phyloP scores from a whole-genome alignment of 37 sponge, comb jelly and placozoan species.

The Tethya wilhelma region DNA sequence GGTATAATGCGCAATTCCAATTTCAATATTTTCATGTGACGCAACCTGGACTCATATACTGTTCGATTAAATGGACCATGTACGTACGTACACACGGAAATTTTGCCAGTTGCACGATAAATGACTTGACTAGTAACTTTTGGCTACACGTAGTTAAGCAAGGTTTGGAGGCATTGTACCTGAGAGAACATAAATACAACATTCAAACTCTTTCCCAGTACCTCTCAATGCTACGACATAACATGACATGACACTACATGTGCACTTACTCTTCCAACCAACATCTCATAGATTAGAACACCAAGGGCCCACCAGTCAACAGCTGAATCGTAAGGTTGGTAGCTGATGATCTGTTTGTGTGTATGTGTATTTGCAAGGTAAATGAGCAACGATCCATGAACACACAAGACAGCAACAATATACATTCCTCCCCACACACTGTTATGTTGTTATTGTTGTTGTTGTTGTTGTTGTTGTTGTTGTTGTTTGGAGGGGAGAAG shows the following conservation, averaged over 20 bases:
- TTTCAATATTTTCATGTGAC: too few species aligned
- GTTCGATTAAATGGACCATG: too few species aligned
- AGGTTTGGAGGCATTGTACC: neutral
- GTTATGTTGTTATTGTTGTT: neutral
- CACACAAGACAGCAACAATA: neutral
- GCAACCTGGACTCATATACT: too few species aligned
- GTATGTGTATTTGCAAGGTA: neutral
- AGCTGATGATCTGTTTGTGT: slow-evolving; percentile 81
- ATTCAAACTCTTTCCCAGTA: neutral
- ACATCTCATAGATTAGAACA: slow-evolving; percentile 93
- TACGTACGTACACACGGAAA: too few species aligned
- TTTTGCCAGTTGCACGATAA: too few species aligned
- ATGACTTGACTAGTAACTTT: too few species aligned
- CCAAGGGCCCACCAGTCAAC: slow-evolving; percentile 99
- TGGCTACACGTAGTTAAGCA: neutral
- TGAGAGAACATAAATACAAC: neutral
- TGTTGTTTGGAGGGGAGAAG: neutral
- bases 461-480: neutral
- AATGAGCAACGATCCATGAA: neutral
- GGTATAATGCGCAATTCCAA: too few species aligned
- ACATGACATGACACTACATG: neutral
- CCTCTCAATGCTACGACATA: neutral
- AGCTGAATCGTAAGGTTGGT: slow-evolving; percentile 88
- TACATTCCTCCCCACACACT: too few species aligned
- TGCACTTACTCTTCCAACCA: slow-evolving; percentile 87